phyloP scores from a whole-genome alignment of 2,113 vertebrate species.

The Okapia johnstoni region DNA sequence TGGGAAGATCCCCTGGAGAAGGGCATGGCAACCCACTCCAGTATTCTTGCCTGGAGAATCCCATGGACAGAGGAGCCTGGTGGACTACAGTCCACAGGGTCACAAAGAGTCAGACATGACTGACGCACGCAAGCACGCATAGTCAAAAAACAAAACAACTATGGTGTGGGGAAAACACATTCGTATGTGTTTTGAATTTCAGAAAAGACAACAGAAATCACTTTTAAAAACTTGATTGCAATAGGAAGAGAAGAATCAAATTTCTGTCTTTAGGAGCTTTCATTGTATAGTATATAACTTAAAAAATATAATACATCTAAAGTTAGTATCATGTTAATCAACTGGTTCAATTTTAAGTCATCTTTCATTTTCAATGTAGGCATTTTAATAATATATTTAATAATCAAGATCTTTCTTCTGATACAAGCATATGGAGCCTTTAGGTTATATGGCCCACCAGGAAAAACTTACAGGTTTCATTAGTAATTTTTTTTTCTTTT shows the following conservation, averaged over 20 bases:
- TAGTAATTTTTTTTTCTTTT: neutral
- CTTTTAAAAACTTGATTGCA: neutral
- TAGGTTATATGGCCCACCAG: neutral
- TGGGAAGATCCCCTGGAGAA: neutral
- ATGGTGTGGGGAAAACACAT: neutral
- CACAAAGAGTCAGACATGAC: neutral
- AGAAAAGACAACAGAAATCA: neutral
- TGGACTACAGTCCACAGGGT: neutral
- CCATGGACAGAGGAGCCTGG: neutral
- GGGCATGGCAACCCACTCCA: neutral
- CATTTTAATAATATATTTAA: neutral
- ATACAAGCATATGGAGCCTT: neutral
- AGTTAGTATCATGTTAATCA: neutral
- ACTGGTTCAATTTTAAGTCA: neutral
- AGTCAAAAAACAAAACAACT: neutral
- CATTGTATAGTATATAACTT: neutral
- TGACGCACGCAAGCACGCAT: neutral
- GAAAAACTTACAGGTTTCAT: neutral
- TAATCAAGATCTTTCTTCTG: neutral
- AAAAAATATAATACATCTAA: neutral
- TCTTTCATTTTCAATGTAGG: neutral
- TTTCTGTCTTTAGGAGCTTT: neutral
- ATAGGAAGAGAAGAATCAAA: neutral
- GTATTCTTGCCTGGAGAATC: neutral
- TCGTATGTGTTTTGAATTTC: neutral